Conservation (phyloP, 2,797 vertebrate genomes). For the Danio jaintianensis region DNA sequence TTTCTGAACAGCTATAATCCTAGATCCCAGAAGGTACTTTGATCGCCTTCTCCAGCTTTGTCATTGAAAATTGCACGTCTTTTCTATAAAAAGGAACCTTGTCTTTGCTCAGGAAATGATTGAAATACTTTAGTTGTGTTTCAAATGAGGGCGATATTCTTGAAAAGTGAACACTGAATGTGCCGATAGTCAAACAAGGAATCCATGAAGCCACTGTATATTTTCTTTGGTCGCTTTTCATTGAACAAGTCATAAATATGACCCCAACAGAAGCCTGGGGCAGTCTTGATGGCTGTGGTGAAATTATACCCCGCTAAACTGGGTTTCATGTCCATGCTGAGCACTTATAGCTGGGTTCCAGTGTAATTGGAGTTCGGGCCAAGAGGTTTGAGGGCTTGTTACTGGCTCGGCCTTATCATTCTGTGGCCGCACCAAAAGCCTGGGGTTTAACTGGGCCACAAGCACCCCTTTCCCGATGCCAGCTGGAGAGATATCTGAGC, state of each 20-base stretch:
- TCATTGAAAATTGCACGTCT: slow-evolving; percentile 38
- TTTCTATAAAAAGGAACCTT: slow-evolving; percentile 23
- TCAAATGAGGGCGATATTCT: background rate
- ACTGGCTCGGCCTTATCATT: slow-evolving; percentile 41
- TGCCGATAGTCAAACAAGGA: background rate
- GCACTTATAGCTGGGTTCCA: slow-evolving; percentile 31
- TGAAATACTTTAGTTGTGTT: slow-evolving; percentile 10
- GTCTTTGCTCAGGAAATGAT: slow-evolving; percentile 35
- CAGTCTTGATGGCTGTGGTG: slow-evolving; percentile 34
- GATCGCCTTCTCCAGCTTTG: slow-evolving; percentile 48
- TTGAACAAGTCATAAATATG: slow-evolving; percentile 20
- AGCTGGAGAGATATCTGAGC: slow-evolving; percentile 61
- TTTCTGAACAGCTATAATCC: slow-evolving; percentile 53
- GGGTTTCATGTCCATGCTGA: slow-evolving; percentile 46
- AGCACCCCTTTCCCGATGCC: slow-evolving; percentile 47
- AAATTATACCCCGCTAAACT: slow-evolving; percentile 32
- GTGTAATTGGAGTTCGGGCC: slow-evolving; percentile 43
- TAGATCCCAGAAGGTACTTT: slow-evolving; percentile 41
- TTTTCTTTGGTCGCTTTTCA: background rate
- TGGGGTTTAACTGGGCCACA: slow-evolving; percentile 54
- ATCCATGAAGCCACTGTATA: slow-evolving; percentile 1
- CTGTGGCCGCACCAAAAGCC: slow-evolving; percentile 45
- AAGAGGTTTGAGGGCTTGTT: slow-evolving; percentile 38
- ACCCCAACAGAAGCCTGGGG: slow-evolving; percentile 30
- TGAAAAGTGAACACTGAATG: background rate